Percentiles rank a stretch among this genome's conserved stretches.
Conservation (phyloP, 2,113 vertebrate species). For the Entomyzon cyanotis region DNA sequence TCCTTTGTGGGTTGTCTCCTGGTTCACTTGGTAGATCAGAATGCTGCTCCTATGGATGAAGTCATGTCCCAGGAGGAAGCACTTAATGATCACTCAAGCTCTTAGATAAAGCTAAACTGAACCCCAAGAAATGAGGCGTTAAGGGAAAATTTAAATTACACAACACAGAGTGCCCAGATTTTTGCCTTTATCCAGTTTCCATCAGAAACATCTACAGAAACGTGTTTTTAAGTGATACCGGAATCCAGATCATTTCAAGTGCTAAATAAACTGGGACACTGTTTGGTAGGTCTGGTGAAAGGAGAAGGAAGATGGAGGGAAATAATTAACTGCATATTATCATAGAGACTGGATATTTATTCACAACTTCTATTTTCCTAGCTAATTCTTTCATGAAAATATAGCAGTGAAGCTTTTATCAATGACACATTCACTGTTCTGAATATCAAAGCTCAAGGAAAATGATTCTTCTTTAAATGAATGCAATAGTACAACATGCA, state of each 20-base stretch:
- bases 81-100: background rate
- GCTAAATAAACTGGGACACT: background rate
- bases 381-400: background rate
- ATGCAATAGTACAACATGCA: background rate
- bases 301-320: background rate
- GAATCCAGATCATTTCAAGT: background rate
- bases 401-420: background rate
- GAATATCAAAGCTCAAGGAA: background rate
- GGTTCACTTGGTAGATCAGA: background rate
- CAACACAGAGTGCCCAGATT: background rate
- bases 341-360: background rate
- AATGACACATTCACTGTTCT: background rate
- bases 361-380: background rate
- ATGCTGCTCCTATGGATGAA: background rate
- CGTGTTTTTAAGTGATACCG: rapidly evolving
- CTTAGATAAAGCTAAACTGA: background rate
- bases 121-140: background rate
- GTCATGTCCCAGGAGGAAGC: background rate
- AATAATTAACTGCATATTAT: background rate
- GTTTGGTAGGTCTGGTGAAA: background rate
- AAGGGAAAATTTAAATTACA: background rate
- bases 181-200: background rate
- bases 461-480: background rate
- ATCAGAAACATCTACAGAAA: background rate
- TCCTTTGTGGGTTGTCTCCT: background rate